phyloP scores from a whole-genome alignment of 2,888 invertebrate genomes.

The Linnaemya vulpina region DNA sequence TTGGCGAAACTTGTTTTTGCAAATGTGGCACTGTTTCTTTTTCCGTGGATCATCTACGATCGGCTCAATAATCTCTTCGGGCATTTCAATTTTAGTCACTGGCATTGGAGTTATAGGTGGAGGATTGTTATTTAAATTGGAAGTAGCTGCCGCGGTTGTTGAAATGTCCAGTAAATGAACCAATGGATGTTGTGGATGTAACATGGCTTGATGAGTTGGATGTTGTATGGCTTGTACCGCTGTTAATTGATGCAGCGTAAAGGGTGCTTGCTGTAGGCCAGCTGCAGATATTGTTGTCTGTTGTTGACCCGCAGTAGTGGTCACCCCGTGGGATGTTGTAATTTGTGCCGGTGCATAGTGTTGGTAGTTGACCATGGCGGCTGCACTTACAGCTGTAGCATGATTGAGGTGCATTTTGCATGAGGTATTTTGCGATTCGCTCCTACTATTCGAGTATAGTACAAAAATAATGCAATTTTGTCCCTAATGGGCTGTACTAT shows the following conservation, averaged over 20 bases:
- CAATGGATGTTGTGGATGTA: slow-evolving; percentile 80
- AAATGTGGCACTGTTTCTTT: slow-evolving; percentile 81
- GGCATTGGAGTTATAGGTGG: slow-evolving; percentile 79
- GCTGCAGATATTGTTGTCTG: slow-evolving; percentile 78
- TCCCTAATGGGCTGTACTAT: slow-evolving; percentile 38
- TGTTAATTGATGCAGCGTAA: slow-evolving; percentile 79
- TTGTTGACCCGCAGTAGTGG: slow-evolving; percentile 76
- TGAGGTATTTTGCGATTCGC: slow-evolving; percentile 76
- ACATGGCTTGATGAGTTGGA: slow-evolving; percentile 81
- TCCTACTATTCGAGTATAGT: slow-evolving; percentile 43
- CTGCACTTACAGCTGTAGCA: slow-evolving; percentile 79
- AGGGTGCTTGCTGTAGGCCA: slow-evolving; percentile 78
- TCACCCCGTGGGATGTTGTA: slow-evolving; percentile 74
- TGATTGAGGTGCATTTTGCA: slow-evolving; percentile 80
- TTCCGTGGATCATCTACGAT: slow-evolving; percentile 80
- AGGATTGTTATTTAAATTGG: slow-evolving; percentile 77
- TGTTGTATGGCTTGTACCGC: slow-evolving; percentile 81
- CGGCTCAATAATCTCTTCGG: slow-evolving; percentile 78
- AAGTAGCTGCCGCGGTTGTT: slow-evolving; percentile 74
- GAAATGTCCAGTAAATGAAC: slow-evolving; percentile 80
- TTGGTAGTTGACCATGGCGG: slow-evolving; percentile 81
- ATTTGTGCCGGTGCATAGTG: slow-evolving; percentile 80
- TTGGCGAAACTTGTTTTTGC: slow-evolving; percentile 81
- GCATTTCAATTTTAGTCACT: slow-evolving; percentile 77
- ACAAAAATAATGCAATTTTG: slow-evolving; percentile 20